Evolutionary conservation across 2,888 invertebrate species (phyloP), one percentile per base, ranked within the genome.

Genomic region (Sclerodermus sp.): DNA sequence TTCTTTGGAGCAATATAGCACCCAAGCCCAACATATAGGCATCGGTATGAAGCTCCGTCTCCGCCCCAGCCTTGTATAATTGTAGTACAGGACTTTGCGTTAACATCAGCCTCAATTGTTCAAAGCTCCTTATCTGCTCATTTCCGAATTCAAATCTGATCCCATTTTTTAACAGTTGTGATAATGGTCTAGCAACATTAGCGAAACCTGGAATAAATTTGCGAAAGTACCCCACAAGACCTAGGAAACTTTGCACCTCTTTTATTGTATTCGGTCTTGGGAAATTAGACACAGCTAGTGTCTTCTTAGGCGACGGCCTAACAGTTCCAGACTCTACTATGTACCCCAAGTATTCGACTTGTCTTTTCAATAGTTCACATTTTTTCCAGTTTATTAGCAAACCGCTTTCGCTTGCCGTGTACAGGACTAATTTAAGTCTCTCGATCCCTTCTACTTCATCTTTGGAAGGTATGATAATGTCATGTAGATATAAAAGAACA

Each of bases 1-100:
- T 49, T n/a, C 44, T 42, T 37, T 58, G 52, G 38, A 64, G 10
- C 1, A 59, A 44, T 17, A 59, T 54, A 6, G 52, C 56, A 31
- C 57, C 55, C 36, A 51, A 59, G 2, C 59, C 59, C 10, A 47
- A 12, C 18, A 29, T 45, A 5, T 47, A 53, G n/a, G 55, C 53
- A 34, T 55, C 53, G 0, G 49, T 58, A 37, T 56, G 56, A 5
- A 56, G 14, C 39, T 53, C 49, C 1, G 47, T 53, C n/a, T 46
- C 37, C 1, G 49, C 49, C 6, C 16, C 18, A 4, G 13, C 14
- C n/a, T 38, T 9, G 17, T 52, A 48, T 4, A 53, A 16, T 4
- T 32, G 12, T 15, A 49, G 29, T 5, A 49, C 39, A 5, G 46
- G 45, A 13, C 39, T 30, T 13, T 16, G 10, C 18, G 34, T 42